Evolutionary conservation across 1,140 invertebrate species (phyloP).

Genomic region (Heliconius hewitsoni): DNA sequence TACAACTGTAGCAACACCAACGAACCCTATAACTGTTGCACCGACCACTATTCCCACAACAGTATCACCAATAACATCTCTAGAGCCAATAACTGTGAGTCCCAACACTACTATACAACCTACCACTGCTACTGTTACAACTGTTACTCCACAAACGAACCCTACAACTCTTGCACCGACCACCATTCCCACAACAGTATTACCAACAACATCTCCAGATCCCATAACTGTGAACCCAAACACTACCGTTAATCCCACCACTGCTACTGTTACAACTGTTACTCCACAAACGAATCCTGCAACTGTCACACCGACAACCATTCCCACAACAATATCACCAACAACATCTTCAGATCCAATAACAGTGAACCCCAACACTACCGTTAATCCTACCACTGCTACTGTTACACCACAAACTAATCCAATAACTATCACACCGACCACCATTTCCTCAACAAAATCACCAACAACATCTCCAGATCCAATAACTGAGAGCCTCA

Average conservation of each 20-base stretch:
- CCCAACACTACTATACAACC: not conserved
- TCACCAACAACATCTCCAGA: not conserved
- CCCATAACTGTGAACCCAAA: not conserved
- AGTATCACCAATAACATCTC: not conserved
- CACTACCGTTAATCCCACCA: not conserved
- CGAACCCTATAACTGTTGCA: not conserved
- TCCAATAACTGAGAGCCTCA: not conserved
- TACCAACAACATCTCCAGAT: not conserved
- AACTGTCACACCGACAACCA: not conserved
- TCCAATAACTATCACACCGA: no score
- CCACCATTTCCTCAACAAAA: no score
- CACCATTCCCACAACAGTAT: not conserved
- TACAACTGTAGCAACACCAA: no score
- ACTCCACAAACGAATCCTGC: not conserved
- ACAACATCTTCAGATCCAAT: no score
- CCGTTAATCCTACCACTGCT: not conserved
- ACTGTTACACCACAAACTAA: no score
- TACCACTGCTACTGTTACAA: not conserved
- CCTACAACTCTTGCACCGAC: no score
- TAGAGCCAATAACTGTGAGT: not conserved
- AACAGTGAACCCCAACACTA: no score
- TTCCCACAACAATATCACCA: no score
- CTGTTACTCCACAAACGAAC: no score
- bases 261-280: not conserved
- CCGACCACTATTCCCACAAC: not conserved